Conservation (phyloP, 2,888 invertebrate genomes). For the Standfussiana lucernea region DNA sequence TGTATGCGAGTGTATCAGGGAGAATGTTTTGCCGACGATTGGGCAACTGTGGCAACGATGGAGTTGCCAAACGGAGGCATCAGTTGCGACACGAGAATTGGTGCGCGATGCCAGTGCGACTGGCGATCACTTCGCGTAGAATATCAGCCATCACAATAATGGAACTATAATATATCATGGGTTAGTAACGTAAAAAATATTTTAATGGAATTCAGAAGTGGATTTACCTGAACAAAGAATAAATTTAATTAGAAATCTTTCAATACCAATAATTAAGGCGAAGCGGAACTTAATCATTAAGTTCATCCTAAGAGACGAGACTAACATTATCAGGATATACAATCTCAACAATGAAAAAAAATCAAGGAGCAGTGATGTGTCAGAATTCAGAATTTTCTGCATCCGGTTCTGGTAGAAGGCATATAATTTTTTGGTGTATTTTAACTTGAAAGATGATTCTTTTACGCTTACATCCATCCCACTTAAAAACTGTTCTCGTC, state of each 20-base stretch:
- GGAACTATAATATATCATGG: slow-evolving; percentile 3
- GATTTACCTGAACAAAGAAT: slow-evolving; percentile 1
- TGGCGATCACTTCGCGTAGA: slow-evolving; percentile 30
- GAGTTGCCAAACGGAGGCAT: slow-evolving; percentile 62
- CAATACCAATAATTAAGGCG: background rate
- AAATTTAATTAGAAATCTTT: background rate
- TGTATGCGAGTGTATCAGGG: slow-evolving; percentile 25
- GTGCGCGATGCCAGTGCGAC: slow-evolving; percentile 41
- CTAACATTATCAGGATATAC: background rate
- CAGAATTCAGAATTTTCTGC: slow-evolving; percentile 12
- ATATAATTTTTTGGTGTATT: background rate
- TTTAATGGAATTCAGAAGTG: background rate
- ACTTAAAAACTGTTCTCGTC: slow-evolving; percentile 32
- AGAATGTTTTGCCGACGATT: slow-evolving; percentile 54
- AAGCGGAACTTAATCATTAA: background rate
- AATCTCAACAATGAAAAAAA: background rate
- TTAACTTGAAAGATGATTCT: slow-evolving; percentile 9
- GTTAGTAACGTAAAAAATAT: background rate
- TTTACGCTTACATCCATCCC: background rate
- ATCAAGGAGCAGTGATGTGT: background rate
- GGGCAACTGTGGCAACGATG: slow-evolving; percentile 56
- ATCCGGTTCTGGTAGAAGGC: slow-evolving; percentile 29
- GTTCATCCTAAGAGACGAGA: background rate
- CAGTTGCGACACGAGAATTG: slow-evolving; percentile 56
- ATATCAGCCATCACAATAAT: slow-evolving; percentile 34